phyloP scores from a whole-genome alignment of 37 sponge, comb jelly and placozoan genomes.

The Oopsacas minuta region DNA sequence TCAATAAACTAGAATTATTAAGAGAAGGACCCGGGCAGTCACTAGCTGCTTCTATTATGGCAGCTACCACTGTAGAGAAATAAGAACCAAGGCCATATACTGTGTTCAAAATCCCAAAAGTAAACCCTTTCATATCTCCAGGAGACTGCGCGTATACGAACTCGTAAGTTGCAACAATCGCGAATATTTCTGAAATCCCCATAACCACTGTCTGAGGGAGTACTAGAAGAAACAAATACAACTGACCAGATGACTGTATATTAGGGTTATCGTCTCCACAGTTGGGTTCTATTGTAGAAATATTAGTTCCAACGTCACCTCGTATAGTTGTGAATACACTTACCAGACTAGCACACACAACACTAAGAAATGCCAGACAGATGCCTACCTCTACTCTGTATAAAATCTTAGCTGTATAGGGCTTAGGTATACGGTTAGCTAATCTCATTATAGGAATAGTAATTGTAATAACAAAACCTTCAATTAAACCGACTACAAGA shows the following conservation, averaged over 20 bases:
- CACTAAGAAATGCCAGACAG: neutral
- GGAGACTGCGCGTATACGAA: constrained; percentile 12
- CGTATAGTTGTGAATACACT: neutral
- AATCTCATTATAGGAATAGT: neutral
- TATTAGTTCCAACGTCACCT: neutral
- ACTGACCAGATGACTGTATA: neutral
- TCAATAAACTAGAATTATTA: neutral
- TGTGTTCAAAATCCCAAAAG: neutral
- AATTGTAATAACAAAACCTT: neutral
- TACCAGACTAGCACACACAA: neutral
- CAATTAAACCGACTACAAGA: neutral
- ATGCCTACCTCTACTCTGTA: constrained; percentile 4
- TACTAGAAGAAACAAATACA: neutral
- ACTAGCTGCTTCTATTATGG: neutral
- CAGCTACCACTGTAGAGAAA: neutral
- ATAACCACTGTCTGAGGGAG: neutral
- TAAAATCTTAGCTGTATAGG: neutral
- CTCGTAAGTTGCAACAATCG: neutral
- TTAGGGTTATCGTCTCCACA: neutral
- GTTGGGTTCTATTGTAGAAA: neutral
- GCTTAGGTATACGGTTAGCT: neutral
- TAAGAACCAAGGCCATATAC: neutral
- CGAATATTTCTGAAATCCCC: neutral
- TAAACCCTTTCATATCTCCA: neutral
- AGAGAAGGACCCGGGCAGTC: neutral